These are phyloP conservation scores for Paelopatides confundens DNA, from an alignment of 53 echinoderm and acorn worm genomes.

Conservation along the genomic window DNA sequence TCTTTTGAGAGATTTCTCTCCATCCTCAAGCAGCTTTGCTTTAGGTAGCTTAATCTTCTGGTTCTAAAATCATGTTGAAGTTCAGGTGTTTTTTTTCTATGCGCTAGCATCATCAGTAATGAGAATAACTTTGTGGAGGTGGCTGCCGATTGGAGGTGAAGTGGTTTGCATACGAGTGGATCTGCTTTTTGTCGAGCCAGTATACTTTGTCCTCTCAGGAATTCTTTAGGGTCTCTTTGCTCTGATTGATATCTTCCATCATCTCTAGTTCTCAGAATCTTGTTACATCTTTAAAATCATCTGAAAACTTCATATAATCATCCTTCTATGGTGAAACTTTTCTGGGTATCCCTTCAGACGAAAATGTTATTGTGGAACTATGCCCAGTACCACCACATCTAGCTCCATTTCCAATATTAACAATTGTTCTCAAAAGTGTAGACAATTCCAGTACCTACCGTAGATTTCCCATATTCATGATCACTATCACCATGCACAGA, in stretches of 20 bases:
- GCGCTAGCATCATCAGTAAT: slow-evolving; percentile 71
- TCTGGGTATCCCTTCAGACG: too few relatives aligned
- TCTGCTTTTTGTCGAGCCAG: slow-evolving; percentile 58
- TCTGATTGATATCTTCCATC: slow-evolving; percentile 26
- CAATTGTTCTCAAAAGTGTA: too few relatives aligned
- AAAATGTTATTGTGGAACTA: too few relatives aligned
- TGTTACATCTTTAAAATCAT: too few relatives aligned
- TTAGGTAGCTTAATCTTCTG: slow-evolving; percentile 81
- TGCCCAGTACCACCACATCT: too few relatives aligned
- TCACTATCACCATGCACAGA: too few relatives aligned
- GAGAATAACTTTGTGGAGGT: slow-evolving; percentile 53
- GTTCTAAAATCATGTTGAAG: slow-evolving; percentile 85
- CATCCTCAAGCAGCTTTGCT: slow-evolving; percentile 85
- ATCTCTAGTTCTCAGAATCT: too few relatives aligned
- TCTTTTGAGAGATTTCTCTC: slow-evolving; percentile 58
- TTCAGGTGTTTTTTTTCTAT: slow-evolving; percentile 58
- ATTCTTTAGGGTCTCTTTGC: slow-evolving; percentile 14
- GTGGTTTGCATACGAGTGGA: slow-evolving; percentile 27
- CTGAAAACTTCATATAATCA: too few relatives aligned
- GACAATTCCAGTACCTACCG: too few relatives aligned
- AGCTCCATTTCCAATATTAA: too few relatives aligned
- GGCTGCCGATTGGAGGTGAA: not conserved
- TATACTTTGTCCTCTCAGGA: slow-evolving; percentile 67
- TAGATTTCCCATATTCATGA: too few relatives aligned
- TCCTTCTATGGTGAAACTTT: too few relatives aligned